A percentile compares a stretch with the other conserved stretches of the same genome.
Conservation (phyloP, 1,140 invertebrate genomes). For the Drosophila micromelanica region DNA sequence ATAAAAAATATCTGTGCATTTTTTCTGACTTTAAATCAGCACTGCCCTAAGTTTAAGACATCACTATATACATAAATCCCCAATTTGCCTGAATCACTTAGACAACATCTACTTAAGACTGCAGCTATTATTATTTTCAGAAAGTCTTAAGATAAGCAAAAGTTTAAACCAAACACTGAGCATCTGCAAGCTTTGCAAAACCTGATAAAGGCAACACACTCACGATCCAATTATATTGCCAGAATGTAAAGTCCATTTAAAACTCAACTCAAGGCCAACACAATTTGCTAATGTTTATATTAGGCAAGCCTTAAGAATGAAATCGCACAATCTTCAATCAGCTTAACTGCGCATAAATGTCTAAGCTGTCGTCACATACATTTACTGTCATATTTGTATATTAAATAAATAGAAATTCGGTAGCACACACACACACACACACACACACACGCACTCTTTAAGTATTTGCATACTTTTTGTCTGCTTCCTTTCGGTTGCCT, state of each 20-base stretch:
- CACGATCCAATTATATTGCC: constrained; percentile 8
- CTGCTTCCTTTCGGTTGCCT: constrained; percentile 45
- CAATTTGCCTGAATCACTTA: no score
- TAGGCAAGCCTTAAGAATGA: constrained; percentile 34
- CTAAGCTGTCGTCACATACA: constrained; percentile 78
- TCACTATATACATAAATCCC: no score
- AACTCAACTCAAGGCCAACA: not conserved
- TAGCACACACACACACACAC: not conserved
- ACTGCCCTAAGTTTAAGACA: no score
- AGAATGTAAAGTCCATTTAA: constrained; percentile 12
- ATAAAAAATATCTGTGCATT: no score
- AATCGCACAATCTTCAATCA: constrained; percentile 72
- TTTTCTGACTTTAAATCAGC: no score
- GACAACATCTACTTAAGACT: no score
- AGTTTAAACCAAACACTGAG: constrained; percentile 2
- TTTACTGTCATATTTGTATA: constrained; percentile 66
- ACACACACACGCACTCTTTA: no score
- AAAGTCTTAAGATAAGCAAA: not conserved
- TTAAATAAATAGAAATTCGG: constrained; percentile 66
- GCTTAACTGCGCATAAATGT: constrained; percentile 79
- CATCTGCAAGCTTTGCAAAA: not conserved
- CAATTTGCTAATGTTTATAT: constrained; percentile 31
- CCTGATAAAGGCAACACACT: not conserved
- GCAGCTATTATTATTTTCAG: no score
- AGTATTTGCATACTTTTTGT: no score